Evolutionary conservation across 2,113 vertebrate genomes (phyloP).

Genomic region (Morphnarchus princeps): DNA sequence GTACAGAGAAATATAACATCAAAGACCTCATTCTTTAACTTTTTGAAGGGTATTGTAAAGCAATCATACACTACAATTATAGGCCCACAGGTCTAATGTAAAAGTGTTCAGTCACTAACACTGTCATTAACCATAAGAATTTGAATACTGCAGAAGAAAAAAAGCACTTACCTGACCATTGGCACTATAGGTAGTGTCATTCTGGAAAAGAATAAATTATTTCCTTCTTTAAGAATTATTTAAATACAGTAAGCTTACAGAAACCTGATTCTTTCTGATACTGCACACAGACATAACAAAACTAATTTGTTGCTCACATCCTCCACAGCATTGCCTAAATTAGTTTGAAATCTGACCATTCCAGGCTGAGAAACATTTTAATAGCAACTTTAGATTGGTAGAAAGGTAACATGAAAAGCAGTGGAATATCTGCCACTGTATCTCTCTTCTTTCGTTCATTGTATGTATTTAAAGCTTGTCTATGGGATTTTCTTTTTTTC

Average conservation of each 20-base stretch:
- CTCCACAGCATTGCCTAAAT: neutral
- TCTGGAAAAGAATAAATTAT: conserved; percentile 18
- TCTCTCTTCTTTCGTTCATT: neutral
- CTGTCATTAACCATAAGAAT: neutral
- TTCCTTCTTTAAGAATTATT: neutral
- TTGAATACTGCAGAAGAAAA: neutral
- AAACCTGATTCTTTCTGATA: neutral
- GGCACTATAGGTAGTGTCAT: conserved; percentile 10
- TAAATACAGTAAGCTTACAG: neutral
- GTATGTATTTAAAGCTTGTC: neutral
- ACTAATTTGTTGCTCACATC: neutral
- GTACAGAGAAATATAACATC: neutral
- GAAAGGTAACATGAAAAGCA: neutral
- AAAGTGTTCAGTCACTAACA: neutral
- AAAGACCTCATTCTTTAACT: neutral
- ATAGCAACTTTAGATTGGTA: neutral
- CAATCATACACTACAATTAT: neutral
- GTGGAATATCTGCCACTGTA: neutral
- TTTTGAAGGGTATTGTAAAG: neutral
- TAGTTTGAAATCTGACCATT: neutral
- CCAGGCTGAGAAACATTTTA: neutral
- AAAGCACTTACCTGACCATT: conserved; percentile 9
- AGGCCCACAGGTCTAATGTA: neutral
- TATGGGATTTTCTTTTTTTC: neutral
- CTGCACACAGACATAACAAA: neutral